Evolutionary conservation across 1,140 invertebrate genomes (phyloP).

Genomic region (Elysia chlorotica): DNA sequence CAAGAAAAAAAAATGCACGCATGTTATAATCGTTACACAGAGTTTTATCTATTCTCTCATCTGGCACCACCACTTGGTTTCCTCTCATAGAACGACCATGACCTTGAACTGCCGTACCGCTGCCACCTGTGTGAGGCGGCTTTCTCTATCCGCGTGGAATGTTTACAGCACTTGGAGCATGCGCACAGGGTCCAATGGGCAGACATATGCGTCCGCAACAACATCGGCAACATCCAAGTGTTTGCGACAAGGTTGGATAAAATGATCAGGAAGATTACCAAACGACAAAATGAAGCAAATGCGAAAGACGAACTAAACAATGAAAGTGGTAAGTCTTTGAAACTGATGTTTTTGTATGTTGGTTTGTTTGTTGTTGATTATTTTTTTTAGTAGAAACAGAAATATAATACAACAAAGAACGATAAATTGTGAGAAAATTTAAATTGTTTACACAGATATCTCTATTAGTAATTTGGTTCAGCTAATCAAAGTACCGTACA

Average conservation of each 20-base stretch:
- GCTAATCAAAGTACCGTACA: too few species aligned
- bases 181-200: constrained; percentile 68
- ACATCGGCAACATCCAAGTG: constrained; percentile 42
- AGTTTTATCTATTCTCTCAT: too few species aligned
- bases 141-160: constrained; percentile 77
- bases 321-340: too few species aligned
- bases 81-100: neutral
- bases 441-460: neutral
- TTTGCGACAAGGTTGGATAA: constrained; percentile 51
- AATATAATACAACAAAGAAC: neutral
- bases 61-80: neutral
- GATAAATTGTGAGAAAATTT: neutral
- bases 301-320: too few species aligned
- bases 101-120: constrained; percentile 74
- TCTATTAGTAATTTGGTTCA: neutral
- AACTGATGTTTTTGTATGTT: too few species aligned
- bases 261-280: constrained; percentile 39
- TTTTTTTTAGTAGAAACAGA: neutral
- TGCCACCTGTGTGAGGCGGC: constrained; percentile 91
- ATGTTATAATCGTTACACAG: too few species aligned
- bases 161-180: constrained; percentile 79
- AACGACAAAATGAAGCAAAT: constrained; percentile 14
- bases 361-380: neutral
- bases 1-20: too few species aligned
- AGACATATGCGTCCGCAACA: constrained; percentile 48